Conservation (phyloP, 2,888 invertebrate species). For the Sinodicranocentrus sp. region DNA sequence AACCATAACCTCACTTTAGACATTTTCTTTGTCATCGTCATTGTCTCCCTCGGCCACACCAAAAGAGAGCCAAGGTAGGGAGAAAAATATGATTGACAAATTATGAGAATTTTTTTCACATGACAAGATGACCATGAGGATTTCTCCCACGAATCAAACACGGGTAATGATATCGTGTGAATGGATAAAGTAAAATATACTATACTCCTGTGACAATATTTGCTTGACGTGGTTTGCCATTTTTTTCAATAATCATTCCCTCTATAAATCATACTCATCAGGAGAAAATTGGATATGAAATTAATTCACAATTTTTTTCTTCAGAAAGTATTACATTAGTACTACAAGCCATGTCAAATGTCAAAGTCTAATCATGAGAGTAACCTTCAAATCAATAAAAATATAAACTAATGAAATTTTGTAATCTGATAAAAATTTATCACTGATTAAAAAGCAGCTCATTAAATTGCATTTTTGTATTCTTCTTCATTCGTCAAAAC, state of each 20-base stretch:
- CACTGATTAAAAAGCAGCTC: too few relatives aligned
- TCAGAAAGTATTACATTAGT: too few relatives aligned
- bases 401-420: background rate
- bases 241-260: too few relatives aligned
- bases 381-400: slow-evolving; percentile 33
- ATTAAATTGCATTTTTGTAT: too few relatives aligned
- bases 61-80: background rate
- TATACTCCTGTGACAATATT: too few relatives aligned
- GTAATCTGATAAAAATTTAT: background rate
- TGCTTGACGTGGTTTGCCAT: too few relatives aligned
- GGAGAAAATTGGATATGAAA: too few relatives aligned
- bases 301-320: too few relatives aligned
- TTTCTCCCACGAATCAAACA: slow-evolving; percentile 38
- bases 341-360: slow-evolving; percentile 21
- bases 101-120: slow-evolving; percentile 19
- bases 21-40: slow-evolving; percentile 22
- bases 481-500: too few relatives aligned
- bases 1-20: slow-evolving; percentile 22
- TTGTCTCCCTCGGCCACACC: slow-evolving; percentile 21
- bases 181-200: too few relatives aligned
- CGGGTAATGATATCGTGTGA: slow-evolving; percentile 13
- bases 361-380: slow-evolving; percentile 23
- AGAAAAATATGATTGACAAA: slow-evolving; percentile 16
- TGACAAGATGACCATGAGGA: slow-evolving; percentile 19
- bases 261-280: too few relatives aligned